Base-by-base conservation (phyloP, 2,113 vertebrate genomes). In the Oenanthe oenanthe region DNA sequence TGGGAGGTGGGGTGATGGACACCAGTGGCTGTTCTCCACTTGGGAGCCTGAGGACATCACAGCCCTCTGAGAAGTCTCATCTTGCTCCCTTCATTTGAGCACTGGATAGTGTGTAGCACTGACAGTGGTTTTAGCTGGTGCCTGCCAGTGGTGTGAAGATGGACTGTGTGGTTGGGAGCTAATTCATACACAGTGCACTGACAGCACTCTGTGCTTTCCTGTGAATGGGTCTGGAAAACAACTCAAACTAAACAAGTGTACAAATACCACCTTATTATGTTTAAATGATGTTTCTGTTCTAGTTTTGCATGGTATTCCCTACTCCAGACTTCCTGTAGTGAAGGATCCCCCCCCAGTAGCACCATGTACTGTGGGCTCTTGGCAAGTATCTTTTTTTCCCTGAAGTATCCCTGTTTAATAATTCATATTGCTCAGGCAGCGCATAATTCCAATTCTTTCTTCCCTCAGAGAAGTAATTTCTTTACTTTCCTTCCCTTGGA, bases 41-140 rank as follows among this genome's bases (percentile, higher is more conserved):
- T 80, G 91, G 94, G 60, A 90, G 34, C 90, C 79, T 51, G 66
- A 75, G 88, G 66, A 78, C 3, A 2, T 68, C 79, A 22, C 34
- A 80, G 36, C 74, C 28, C 45, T 85, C 85, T 84, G 91, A 73
- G 72, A 75, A 65, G 62, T 17, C 95, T 97, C 67, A 20, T 51
- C 65, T 84, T 94, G 34, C 70, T 56, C 80, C 76, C 80, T 62
- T 76, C 48, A 47, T 93, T 70, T 91, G 95, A 67, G 53, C 81
- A 20, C 13, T 76, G 94, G 85, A 6, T 50, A 66, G 48, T 67
- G 73, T 92, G 66, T 89, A 88, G 53, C n/a, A n/a, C n/a, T n/a
- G n/a, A n/a, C n/a, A n/a, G n/a, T n/a, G n/a, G n/a, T 85, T 95
- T 73, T 89, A 85, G 47, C 72, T 88, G 25, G 36, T 3, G 6